Conservation (phyloP, 1,140 invertebrate species). For the Pemphigus obesinymphae region DNA sequence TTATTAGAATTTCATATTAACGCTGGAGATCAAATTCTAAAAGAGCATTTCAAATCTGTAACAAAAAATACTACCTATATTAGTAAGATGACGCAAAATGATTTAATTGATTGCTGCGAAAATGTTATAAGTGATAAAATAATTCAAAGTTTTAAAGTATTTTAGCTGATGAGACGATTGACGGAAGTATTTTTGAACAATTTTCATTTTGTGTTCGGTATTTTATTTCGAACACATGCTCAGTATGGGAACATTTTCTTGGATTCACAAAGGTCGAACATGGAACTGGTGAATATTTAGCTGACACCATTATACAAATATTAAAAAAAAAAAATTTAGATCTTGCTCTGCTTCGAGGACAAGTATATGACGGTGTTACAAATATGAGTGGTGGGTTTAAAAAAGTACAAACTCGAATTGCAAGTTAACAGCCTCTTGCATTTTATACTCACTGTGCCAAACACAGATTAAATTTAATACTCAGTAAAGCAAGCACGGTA, state of each 20-base stretch:
- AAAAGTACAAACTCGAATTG: constrained; percentile 13
- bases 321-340: not conserved
- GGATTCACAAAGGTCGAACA: not conserved
- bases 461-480: too few relatives aligned
- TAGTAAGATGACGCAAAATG: constrained; percentile 45
- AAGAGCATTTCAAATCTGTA: constrained; percentile 46
- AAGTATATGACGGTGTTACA: constrained; percentile 8
- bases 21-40: constrained; percentile 45
- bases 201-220: constrained; percentile 44
- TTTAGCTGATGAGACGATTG: constrained; percentile 45
- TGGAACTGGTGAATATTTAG: not conserved
- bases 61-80: constrained; percentile 43
- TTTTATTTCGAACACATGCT: constrained; percentile 29
- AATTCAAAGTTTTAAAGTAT: constrained; percentile 42
- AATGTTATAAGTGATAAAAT: constrained; percentile 42
- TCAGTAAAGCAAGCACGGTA: too few relatives aligned
- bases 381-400: constrained; percentile 25
- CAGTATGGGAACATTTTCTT: constrained; percentile 1
- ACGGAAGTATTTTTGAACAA: constrained; percentile 44
- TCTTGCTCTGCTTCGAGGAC: constrained; percentile 2
- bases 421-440: not conserved
- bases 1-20: constrained; percentile 46
- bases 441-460: constrained; percentile 1
- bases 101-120: constrained; percentile 43
- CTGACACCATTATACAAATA: too few relatives aligned